Conservation (phyloP, 2,797 vertebrate species). For the Poeciliopsis presidionis region DNA sequence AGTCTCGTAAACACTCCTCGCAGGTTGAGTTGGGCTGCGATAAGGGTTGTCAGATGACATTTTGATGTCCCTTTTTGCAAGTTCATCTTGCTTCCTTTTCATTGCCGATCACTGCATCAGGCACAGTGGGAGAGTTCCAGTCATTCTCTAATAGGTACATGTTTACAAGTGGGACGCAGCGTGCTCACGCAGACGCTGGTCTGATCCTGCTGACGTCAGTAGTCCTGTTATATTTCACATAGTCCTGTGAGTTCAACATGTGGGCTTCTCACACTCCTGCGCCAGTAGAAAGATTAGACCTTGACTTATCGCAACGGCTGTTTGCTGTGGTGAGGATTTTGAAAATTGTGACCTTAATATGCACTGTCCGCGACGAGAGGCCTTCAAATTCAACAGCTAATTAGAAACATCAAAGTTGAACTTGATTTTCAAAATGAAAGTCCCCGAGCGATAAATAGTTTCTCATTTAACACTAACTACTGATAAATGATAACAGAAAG, state of each 20-base stretch:
- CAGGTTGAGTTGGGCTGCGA: constrained; percentile 6
- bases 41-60: constrained; percentile 14
- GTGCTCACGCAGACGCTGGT: constrained; percentile 9
- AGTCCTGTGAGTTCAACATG: constrained; percentile 43
- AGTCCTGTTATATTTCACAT: constrained; percentile 42
- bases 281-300: constrained; percentile 24
- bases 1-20: constrained; percentile 39
- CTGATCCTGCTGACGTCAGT: constrained; percentile 48
- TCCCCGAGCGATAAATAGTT: neutral
- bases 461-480: neutral
- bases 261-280: constrained; percentile 30
- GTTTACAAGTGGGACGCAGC: constrained; percentile 9
- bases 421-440: neutral
- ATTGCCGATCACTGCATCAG: neutral
- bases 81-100: neutral
- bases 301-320: constrained; percentile 41
- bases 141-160: constrained; percentile 23
- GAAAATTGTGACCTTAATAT: constrained; percentile 15
- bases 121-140: constrained; percentile 4
- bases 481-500: neutral
- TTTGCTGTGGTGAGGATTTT: constrained; percentile 28
- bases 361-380: constrained; percentile 1
- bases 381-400: neutral
- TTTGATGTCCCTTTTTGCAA: neutral
- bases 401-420: neutral